Evolutionary conservation across 2,113 vertebrate genomes (phyloP).

Genomic region (Aegithalos caudatus): DNA sequence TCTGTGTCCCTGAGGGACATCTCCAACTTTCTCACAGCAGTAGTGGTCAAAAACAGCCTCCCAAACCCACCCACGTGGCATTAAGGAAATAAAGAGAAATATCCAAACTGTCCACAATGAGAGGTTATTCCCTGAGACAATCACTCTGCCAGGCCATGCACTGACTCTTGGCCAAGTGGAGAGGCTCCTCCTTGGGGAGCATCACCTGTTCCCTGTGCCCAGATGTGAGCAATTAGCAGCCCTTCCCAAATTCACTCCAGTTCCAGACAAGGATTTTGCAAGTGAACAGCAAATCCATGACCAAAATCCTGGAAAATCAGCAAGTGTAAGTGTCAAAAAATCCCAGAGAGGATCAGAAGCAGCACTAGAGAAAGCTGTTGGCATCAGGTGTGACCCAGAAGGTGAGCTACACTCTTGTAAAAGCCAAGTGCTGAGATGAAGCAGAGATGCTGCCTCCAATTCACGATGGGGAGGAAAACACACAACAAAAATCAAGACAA

Average conservation of each 20-base stretch:
- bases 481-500: background rate
- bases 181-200: background rate
- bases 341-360: background rate
- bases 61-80: fast-evolving
- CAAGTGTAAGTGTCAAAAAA: fast-evolving
- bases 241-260: background rate
- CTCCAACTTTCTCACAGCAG: background rate
- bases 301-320: background rate
- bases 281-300: fast-evolving
- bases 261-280: fast-evolving
- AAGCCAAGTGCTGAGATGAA: background rate
- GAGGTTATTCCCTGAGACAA: background rate
- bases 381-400: background rate
- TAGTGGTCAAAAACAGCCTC: background rate
- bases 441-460: background rate
- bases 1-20: background rate
- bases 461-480: fast-evolving
- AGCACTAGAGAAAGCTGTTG: background rate
- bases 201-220: fast-evolving
- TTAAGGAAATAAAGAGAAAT: background rate
- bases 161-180: background rate
- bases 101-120: background rate
- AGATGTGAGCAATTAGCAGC: fast-evolving
- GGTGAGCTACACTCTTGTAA: background rate
- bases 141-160: background rate